Percentiles rank a stretch among this genome's conserved stretches.
Evolutionary conservation across 2,797 vertebrate species (phyloP).

Genomic region (Antrozous pallidus): DNA sequence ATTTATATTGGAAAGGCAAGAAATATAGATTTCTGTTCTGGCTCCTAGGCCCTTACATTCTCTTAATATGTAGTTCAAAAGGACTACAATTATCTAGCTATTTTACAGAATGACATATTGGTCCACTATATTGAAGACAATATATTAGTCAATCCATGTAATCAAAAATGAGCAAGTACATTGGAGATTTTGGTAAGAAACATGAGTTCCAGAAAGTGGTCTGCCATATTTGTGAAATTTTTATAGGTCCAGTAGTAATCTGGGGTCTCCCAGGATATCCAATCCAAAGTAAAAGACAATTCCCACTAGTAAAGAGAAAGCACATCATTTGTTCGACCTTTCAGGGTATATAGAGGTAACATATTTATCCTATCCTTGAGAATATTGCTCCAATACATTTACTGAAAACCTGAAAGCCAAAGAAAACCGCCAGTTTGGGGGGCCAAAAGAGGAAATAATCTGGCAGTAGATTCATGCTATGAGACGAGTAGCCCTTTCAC

Average conservation of each 20-base stretch:
- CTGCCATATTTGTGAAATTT: not conserved
- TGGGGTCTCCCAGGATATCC: not conserved
- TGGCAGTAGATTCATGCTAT: not conserved
- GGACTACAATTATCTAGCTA: not conserved
- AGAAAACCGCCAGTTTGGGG: not conserved
- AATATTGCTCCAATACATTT: not conserved
- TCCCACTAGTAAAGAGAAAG: not conserved
- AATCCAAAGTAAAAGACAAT: not conserved
- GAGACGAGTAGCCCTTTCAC: not conserved
- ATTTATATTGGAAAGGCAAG: not conserved
- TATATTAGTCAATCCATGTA: not conserved
- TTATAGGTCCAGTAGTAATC: not conserved
- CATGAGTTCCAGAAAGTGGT: not conserved
- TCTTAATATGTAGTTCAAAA: not conserved
- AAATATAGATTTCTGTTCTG: not conserved
- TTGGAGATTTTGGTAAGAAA: not conserved
- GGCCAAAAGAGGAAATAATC: not conserved
- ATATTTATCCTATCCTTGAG: not conserved
- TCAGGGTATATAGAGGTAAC: not conserved
- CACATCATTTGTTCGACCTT: not conserved
- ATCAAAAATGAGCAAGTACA: not conserved
- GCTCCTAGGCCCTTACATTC: not conserved
- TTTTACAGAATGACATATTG: not conserved
- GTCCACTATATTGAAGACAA: not conserved
- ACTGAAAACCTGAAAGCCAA: not conserved